Base-by-base conservation (phyloP, 2,113 vertebrate species). In the Oceanodroma tethys region DNA sequence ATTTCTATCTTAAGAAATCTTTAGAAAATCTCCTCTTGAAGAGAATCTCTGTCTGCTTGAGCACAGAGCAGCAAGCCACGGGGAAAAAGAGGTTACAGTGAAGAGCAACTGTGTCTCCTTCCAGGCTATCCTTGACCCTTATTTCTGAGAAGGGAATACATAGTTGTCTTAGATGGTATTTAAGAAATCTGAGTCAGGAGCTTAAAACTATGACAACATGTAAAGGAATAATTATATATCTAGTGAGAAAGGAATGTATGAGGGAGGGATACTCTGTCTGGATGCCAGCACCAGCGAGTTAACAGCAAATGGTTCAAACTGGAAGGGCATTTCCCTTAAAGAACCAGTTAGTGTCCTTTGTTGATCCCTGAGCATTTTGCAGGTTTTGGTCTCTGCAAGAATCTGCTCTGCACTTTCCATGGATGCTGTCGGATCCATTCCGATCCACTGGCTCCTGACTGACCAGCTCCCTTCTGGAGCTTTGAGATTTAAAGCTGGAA, bases 191-290 rank as follows among this genome's bases (percentile, higher is more conserved):
- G 95, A 97, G 87, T 90, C 95, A 91, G 87, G 62, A 97, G 81
- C 85, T 88, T 88, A 95, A 91, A 97, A 95, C 90, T 96, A 93
- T 93, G 95, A 96, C 95, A 96, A 96, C 92, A 82, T 53, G 45
- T 88, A 96, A 96, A 96, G 81, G 62, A 95, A 92, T 83, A 97
- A 97, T 93, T 93, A 96, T 95, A 36, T 86, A 96, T 90, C 95
- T 95, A 96, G 92, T 76, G 81, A 90, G 96, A 97, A 96, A 96
- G 96, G 96, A 97, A 97, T 96, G 95, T 23, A 68, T 23, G 78
- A 97, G 93, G 96, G 96, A 96, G 92, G 92, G 92, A 95, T 91
- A 87, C 85, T 91, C 83, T 96, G 96, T 95, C 87, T 3, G 8
- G 84, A 73, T 86, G 96, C 96, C 96, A 96, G 81, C 79, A 92